phyloP scores from a whole-genome alignment of 1,140 invertebrate species.

The Megathymus violae region DNA sequence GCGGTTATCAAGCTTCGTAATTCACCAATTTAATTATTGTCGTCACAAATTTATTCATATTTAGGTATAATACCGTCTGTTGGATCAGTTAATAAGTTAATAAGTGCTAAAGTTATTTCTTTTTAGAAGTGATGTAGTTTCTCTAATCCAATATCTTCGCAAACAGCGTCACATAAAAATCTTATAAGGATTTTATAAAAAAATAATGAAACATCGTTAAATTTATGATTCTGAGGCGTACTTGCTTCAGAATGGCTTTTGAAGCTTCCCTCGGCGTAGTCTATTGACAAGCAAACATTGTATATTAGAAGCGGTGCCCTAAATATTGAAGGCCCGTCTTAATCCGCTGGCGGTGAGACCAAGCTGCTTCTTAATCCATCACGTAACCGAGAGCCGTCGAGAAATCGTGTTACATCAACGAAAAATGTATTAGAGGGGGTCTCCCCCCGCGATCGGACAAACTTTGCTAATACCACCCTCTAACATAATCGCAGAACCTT shows the following conservation, averaged over 20 bases:
- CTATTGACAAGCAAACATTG: conserved; percentile 73
- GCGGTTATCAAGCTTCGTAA: too few species aligned
- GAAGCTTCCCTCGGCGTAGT: conserved; percentile 58
- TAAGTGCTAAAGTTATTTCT: too few species aligned
- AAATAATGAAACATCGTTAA: background rate
- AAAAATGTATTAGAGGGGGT: conserved; percentile 83
- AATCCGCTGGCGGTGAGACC: conserved; percentile 75
- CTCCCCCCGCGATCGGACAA: conserved; percentile 74
- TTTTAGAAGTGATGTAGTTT: too few species aligned
- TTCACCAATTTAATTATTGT: too few species aligned
- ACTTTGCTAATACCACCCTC: conserved; percentile 84
- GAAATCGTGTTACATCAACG: conserved; percentile 85
- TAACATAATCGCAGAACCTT: conserved; percentile 83
- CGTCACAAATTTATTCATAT: too few species aligned
- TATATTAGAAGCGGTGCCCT: conserved; percentile 73
- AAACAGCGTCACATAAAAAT: too few species aligned
- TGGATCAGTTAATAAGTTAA: too few species aligned
- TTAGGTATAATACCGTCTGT: too few species aligned
- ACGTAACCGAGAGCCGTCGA: conserved; percentile 83
- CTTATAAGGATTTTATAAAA: too few species aligned
- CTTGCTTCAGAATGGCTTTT: conserved; percentile 30
- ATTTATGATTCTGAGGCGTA: background rate
- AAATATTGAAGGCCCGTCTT: conserved; percentile 74
- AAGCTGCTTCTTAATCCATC: conserved; percentile 82
- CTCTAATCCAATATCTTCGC: too few species aligned